These are phyloP conservation scores for Leiothrix lutea DNA, from an alignment of 2,113 vertebrate genomes.

Conservation along the genomic window DNA sequence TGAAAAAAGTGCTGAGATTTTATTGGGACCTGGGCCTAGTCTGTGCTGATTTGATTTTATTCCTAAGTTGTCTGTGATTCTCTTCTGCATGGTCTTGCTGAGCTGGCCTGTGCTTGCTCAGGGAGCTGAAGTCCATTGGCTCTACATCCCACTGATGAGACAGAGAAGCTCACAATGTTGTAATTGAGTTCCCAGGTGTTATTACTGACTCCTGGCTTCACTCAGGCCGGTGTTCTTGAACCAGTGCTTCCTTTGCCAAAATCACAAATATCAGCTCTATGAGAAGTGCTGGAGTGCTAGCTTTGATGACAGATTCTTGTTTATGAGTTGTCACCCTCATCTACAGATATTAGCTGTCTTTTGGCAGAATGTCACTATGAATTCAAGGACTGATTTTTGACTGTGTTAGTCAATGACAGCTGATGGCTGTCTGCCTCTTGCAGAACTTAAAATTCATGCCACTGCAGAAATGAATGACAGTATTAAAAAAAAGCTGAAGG, in stretches of 20 bases:
- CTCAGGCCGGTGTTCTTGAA: neutral
- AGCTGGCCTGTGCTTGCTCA: neutral
- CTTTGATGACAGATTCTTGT: neutral
- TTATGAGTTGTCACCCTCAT: neutral
- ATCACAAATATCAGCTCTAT: neutral
- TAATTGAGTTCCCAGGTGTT: neutral
- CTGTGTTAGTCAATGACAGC: neutral
- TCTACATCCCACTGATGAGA: neutral
- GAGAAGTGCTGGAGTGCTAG: neutral
- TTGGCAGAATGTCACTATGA: constrained; percentile 18
- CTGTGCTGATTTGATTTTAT: neutral
- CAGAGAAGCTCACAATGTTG: accelerated
- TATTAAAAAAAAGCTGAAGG: neutral
- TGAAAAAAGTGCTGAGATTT: neutral
- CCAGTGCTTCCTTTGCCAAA: neutral
- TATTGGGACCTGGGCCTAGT: neutral
- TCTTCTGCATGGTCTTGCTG: neutral
- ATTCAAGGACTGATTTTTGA: constrained; percentile 25
- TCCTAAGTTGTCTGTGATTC: neutral
- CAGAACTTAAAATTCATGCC: neutral
- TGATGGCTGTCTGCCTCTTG: constrained; percentile 8
- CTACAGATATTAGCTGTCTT: constrained; percentile 7
- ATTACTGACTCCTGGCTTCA: neutral
- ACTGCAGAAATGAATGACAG: neutral
- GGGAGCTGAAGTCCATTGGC: neutral